phyloP scores from a whole-genome alignment of 2,888 invertebrate species.

The Clostera curtula region DNA sequence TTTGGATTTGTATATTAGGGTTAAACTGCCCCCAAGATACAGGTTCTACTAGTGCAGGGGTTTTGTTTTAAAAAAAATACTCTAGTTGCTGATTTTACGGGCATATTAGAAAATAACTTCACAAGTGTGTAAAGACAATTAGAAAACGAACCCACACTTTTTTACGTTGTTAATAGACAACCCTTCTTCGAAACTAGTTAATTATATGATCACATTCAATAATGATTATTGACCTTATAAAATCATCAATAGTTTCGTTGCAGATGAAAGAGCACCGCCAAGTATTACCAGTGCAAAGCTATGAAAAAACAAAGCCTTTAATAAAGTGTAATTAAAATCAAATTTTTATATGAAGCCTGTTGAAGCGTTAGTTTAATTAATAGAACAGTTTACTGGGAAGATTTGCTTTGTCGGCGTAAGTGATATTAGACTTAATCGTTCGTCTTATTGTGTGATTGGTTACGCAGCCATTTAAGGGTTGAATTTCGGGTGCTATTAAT shows the following conservation, averaged over 20 bases:
- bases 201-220: conserved; percentile 65
- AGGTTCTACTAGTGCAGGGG: too few species aligned
- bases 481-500: conserved; percentile 51
- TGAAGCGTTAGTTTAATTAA: conserved; percentile 64
- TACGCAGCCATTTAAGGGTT: conserved; percentile 42
- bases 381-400: conserved; percentile 50
- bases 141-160: conserved; percentile 22
- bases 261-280: conserved; percentile 52
- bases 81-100: too few species aligned
- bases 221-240: conserved; percentile 70
- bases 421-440: conserved; percentile 44
- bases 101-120: too few species aligned
- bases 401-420: conserved; percentile 35
- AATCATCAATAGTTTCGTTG: conserved; percentile 67
- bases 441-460: conserved; percentile 52
- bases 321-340: conserved; percentile 69
- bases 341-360: conserved; percentile 60
- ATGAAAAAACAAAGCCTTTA: conserved; percentile 64
- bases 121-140: conserved; percentile 23
- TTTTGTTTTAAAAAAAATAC: too few species aligned
- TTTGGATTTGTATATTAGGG: conserved; percentile 24
- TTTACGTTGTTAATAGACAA: conserved; percentile 18
- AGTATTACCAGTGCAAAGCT: conserved; percentile 33
- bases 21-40: conserved; percentile 26
- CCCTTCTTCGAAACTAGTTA: conserved; percentile 56